Evolutionary conservation across 2,797 vertebrate species (phyloP).

Genomic region (Mormyrops boulengeri): DNA sequence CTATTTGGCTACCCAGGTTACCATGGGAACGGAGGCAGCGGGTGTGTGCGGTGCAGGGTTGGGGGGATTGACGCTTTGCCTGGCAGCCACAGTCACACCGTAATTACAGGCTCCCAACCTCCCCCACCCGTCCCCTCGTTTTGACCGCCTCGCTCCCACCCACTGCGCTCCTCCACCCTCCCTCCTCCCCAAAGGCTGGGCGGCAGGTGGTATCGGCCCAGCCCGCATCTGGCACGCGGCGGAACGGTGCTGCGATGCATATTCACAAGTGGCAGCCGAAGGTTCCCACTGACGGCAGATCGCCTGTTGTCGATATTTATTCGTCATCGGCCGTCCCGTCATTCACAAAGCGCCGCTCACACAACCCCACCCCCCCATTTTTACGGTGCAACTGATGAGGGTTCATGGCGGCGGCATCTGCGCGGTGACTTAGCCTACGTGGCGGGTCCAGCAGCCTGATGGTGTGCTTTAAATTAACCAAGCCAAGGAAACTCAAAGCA

Average conservation of each 20-base stretch:
- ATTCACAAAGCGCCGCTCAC: slow-evolving; percentile 15
- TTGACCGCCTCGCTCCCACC: slow-evolving; percentile 20
- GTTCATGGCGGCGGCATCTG: slow-evolving; percentile 34
- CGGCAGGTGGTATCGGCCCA: slow-evolving; percentile 51
- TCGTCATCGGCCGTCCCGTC: slow-evolving; percentile 17
- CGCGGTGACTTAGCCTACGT: not conserved
- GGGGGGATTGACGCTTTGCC: slow-evolving; percentile 18
- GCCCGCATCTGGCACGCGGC: slow-evolving; percentile 45
- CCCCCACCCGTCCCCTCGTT: slow-evolving; percentile 21
- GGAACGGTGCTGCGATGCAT: slow-evolving; percentile 31
- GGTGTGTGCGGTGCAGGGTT: slow-evolving; percentile 26
- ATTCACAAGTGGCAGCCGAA: slow-evolving; percentile 32
- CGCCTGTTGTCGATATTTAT: slow-evolving; percentile 34
- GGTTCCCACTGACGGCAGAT: slow-evolving; percentile 22
- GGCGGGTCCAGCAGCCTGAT: not conserved
- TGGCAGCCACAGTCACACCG: slow-evolving; percentile 28
- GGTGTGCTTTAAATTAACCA: not conserved
- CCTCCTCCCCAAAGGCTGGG: slow-evolving; percentile 28
- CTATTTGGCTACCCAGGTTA: slow-evolving; percentile 40
- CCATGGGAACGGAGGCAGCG: slow-evolving; percentile 47
- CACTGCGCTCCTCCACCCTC: slow-evolving; percentile 18
- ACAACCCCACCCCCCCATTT: slow-evolving; percentile 21
- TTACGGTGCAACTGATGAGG: slow-evolving; percentile 14
- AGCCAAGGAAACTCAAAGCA: not conserved
- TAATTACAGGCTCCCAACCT: slow-evolving; percentile 28